Conservation (phyloP, 2,797 vertebrate species). For the Gila robusta region DNA sequence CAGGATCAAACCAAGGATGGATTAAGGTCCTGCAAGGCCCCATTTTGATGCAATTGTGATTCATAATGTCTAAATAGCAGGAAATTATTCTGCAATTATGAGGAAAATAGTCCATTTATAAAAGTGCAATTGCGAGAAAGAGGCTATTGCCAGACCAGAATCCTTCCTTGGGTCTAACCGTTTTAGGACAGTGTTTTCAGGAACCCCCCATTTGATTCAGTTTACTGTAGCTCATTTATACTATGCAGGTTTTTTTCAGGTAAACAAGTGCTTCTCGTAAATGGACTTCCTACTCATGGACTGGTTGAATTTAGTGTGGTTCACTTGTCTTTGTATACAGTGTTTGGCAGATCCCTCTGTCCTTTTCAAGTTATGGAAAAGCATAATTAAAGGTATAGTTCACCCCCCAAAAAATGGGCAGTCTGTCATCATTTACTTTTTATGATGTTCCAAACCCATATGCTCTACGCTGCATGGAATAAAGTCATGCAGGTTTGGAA, state of each 20-base stretch:
- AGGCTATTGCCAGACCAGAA: neutral
- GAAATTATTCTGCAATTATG: neutral
- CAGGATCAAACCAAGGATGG: slow-evolving; percentile 12
- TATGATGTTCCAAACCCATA: neutral
- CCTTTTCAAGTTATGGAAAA: neutral
- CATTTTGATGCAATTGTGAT: neutral
- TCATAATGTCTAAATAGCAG: neutral
- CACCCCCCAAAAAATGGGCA: neutral
- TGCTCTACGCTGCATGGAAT: no score
- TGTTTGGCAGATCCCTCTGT: neutral
- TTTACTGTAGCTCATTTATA: slow-evolving; percentile 27
- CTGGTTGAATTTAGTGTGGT: neutral
- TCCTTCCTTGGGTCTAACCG: neutral
- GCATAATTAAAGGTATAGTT: neutral
- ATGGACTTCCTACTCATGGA: neutral
- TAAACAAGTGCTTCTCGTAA: slow-evolving; percentile 20
- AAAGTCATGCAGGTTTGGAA: neutral
- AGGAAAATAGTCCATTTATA: neutral
- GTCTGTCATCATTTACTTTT: neutral
- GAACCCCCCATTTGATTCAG: neutral
- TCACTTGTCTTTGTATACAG: neutral
- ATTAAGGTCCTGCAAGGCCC: slow-evolving; percentile 14
- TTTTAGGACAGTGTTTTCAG: slow-evolving; percentile 4
- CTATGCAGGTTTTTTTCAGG: slow-evolving; percentile 28
- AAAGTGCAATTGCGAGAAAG: neutral